Conservation (phyloP, 2,888 invertebrate species). For the Gnatocerus cornutus region DNA sequence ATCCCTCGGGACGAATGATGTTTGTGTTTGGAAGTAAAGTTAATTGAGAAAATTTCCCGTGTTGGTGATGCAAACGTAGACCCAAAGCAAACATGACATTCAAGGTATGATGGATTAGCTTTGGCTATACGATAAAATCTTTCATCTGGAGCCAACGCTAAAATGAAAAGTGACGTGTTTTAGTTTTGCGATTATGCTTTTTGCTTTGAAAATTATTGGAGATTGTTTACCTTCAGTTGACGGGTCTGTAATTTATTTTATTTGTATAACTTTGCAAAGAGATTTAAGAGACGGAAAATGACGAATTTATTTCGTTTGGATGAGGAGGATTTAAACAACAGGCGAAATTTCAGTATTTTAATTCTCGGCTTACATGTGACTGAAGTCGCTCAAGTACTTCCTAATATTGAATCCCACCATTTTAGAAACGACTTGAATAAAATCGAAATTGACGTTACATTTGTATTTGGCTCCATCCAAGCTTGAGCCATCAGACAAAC, state of each 20-base stretch:
- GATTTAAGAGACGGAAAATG: not conserved
- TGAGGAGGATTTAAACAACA: not conserved
- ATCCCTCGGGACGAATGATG: slow-evolving; percentile 10
- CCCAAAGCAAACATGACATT: slow-evolving; percentile 16
- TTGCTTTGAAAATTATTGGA: not conserved
- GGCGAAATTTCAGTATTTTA: too few relatives aligned
- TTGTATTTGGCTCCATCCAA: slow-evolving; percentile 89
- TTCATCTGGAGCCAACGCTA: not conserved
- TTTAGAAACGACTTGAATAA: slow-evolving; percentile 84
- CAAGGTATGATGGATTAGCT: slow-evolving; percentile 14
- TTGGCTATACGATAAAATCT: slow-evolving; percentile 6
- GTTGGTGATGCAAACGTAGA: slow-evolving; percentile 19
- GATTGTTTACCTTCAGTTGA: not conserved
- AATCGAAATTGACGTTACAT: slow-evolving; percentile 88
- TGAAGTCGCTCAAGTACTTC: slow-evolving; percentile 85
- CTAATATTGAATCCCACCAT: slow-evolving; percentile 84
- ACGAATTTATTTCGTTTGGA: not conserved
- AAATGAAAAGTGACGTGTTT: not conserved
- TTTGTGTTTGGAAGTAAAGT: slow-evolving; percentile 11
- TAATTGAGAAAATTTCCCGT: slow-evolving; percentile 24
- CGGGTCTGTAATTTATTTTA: slow-evolving; percentile 2
- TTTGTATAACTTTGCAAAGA: slow-evolving; percentile 2
- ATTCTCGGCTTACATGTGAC: slow-evolving; percentile 63
- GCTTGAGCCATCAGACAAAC: slow-evolving; percentile 79
- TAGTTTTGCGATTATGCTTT: not conserved